phyloP scores from a whole-genome alignment of 2,888 invertebrate genomes.

The Tridacna gigas region DNA sequence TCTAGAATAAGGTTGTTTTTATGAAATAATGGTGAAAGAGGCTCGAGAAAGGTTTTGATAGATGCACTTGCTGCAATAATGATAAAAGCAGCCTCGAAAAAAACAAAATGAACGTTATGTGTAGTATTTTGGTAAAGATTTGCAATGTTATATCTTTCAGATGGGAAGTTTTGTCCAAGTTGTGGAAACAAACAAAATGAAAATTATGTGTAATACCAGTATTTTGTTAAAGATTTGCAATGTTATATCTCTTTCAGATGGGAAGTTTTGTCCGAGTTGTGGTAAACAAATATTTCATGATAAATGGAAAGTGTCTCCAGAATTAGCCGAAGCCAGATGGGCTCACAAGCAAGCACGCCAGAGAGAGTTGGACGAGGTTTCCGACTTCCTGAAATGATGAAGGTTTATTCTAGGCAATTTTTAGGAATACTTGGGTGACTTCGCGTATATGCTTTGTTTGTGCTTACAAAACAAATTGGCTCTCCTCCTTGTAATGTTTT shows the following conservation, averaged over 20 bases:
- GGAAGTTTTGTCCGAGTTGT: constrained; percentile 89
- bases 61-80: too few relatives aligned
- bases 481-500: too few relatives aligned
- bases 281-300: constrained; percentile 89
- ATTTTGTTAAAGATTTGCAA: constrained; percentile 2
- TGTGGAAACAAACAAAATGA: constrained; percentile 89
- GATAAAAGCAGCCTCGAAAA: too few relatives aligned
- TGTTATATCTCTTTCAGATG: constrained; percentile 86
- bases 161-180: constrained; percentile 89
- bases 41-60: too few relatives aligned
- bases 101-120: too few relatives aligned
- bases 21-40: too few relatives aligned
- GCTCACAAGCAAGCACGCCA: constrained; percentile 91
- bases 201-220: background rate
- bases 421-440: background rate
- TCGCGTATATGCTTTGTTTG: too few relatives aligned
- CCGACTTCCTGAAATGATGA: constrained; percentile 87
- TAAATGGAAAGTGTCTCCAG: constrained; percentile 90
- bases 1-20: too few relatives aligned
- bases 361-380: constrained; percentile 91
- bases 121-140: constrained; percentile 17
- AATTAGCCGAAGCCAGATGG: constrained; percentile 91
- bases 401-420: constrained; percentile 16
- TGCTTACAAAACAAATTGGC: too few relatives aligned
- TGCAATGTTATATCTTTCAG: constrained; percentile 85